Percentiles rank a stretch among this genome's conserved stretches.
Evolutionary conservation across 2,888 invertebrate genomes (phyloP).

Genomic region (Nebria salina): DNA sequence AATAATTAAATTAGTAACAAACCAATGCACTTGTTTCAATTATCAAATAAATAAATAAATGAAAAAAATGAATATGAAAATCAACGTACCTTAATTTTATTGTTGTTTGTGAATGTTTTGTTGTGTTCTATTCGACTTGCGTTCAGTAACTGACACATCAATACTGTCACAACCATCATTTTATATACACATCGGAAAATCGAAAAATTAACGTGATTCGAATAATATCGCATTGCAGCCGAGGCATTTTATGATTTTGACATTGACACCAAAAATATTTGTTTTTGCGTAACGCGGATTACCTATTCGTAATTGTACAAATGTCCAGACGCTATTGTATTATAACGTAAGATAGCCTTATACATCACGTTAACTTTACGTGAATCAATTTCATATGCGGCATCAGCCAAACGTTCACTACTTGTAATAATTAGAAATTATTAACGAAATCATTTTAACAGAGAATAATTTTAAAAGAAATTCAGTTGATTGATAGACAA

Average conservation of each 20-base stretch:
- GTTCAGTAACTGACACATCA: constrained; percentile 25
- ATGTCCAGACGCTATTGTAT: constrained; percentile 1
- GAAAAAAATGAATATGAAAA: not conserved
- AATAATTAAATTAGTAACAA: not conserved
- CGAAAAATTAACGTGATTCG: constrained; percentile 28
- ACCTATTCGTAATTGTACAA: constrained; percentile 22
- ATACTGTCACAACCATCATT: constrained; percentile 5
- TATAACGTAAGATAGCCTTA: constrained; percentile 8
- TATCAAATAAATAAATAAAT: not conserved
- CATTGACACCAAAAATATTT: constrained; percentile 35
- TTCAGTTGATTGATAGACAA: too few relatives aligned
- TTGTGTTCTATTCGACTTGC: not conserved
- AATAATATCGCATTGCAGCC: constrained; percentile 23
- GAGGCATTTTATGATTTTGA: constrained; percentile 35
- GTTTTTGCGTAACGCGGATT: constrained; percentile 30
- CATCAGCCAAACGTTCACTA: not conserved
- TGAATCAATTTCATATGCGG: not conserved
- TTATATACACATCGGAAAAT: constrained; percentile 30
- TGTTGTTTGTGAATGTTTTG: constrained; percentile 8
- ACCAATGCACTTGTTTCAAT: not conserved
- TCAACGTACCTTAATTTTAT: constrained; percentile 36
- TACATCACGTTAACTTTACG: not conserved
- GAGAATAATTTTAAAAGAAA: too few relatives aligned
- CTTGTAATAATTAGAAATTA: not conserved
- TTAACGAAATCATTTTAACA: not conserved